Conservation (phyloP, 2,888 invertebrate genomes). For the Silvanus unidentatus region DNA sequence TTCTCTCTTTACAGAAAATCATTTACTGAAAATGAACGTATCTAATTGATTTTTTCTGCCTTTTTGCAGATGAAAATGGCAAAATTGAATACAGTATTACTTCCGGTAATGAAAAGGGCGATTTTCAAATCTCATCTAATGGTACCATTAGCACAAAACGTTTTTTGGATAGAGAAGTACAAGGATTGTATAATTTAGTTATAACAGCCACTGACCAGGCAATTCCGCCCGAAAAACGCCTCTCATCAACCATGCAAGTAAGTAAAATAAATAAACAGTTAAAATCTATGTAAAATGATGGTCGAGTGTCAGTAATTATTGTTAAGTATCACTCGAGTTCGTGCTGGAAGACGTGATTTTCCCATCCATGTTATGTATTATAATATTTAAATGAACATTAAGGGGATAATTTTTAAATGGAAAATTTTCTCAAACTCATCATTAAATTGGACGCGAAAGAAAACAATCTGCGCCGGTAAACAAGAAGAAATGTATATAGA, state of each 20-base stretch:
- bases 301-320: too few species aligned
- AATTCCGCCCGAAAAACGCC: conserved; percentile 60
- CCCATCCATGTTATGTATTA: too few species aligned
- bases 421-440: too few species aligned
- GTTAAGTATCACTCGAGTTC: too few species aligned
- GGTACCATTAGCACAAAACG: conserved; percentile 77
- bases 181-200: conserved; percentile 74
- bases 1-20: conserved; percentile 50
- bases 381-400: too few species aligned
- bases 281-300: too few species aligned
- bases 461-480: too few species aligned
- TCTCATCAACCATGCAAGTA: conserved; percentile 85
- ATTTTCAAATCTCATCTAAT: conserved; percentile 75
- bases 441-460: too few species aligned
- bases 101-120: conserved; percentile 72
- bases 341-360: too few species aligned
- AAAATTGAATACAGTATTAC: conserved; percentile 74
- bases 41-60: not conserved
- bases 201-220: conserved; percentile 85
- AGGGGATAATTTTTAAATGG: too few species aligned
- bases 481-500: too few species aligned
- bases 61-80: conserved; percentile 72
- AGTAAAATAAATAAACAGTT: conserved; percentile 11
- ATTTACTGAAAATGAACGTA: too few species aligned
- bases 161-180: conserved; percentile 75